These are phyloP conservation scores for human (Homo sapiens) DNA, from an alignment of 2,113 vertebrate species.

Conservation along the genomic window GRCh38 chr4:128668501-128669000, in stretches of 20 bases:
- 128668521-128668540: neutral
- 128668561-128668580: neutral
- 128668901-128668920: neutral
- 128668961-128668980: conserved; percentile 33
- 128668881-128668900: conserved; percentile 33
- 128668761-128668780: neutral
- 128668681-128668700: neutral
- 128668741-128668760: neutral
- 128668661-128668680: neutral
- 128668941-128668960: conserved; percentile 43
- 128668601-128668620: neutral
- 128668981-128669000: conserved; percentile 36
- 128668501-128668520: neutral
- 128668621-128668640: neutral
- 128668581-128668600: neutral
- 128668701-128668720: conserved; percentile 31
- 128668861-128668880: neutral
- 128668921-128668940: conserved; percentile 28
- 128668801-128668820: neutral
- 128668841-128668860: neutral
- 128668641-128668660: neutral
- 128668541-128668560: neutral
- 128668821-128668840: neutral
- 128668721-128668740: neutral
- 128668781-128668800: neutral